phyloP scores from a whole-genome alignment of 2,797 vertebrate species.

The Dromococcyx pavoninus region DNA sequence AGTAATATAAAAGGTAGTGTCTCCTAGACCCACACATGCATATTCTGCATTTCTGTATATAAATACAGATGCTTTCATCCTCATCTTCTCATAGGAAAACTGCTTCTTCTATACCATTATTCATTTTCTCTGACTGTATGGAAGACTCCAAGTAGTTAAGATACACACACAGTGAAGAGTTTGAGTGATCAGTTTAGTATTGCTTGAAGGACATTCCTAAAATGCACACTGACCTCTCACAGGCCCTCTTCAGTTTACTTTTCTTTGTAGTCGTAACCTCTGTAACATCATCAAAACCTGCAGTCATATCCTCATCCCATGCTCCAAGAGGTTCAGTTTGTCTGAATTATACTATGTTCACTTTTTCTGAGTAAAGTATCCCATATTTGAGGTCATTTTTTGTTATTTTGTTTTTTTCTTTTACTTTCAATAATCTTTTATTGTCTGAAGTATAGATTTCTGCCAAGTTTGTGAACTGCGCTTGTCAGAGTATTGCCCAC shows the following conservation, averaged over 20 bases:
- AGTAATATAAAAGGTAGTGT: not conserved
- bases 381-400: slow-evolving; percentile 75
- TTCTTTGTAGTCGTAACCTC: slow-evolving; percentile 19
- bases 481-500: slow-evolving; percentile 81
- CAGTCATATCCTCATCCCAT: not conserved
- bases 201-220: not conserved
- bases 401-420: slow-evolving; percentile 77
- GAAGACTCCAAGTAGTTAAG: not conserved
- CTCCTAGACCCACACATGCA: not conserved
- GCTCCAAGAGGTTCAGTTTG: not conserved
- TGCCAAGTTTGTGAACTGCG: slow-evolving; percentile 78
- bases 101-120: not conserved
- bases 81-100: not conserved
- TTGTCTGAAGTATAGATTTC: slow-evolving; percentile 79
- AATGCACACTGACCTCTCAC: not conserved
- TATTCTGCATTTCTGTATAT: not conserved
- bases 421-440: slow-evolving; percentile 76
- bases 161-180: not conserved
- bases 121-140: not conserved
- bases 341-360: slow-evolving; percentile 69
- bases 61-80: not conserved
- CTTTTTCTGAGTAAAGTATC: slow-evolving; percentile 77
- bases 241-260: slow-evolving; percentile 11
- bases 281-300: not conserved
- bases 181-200: not conserved